phyloP scores from a whole-genome alignment of 2,113 vertebrate genomes.

The Pyxicephalus adspersus region DNA sequence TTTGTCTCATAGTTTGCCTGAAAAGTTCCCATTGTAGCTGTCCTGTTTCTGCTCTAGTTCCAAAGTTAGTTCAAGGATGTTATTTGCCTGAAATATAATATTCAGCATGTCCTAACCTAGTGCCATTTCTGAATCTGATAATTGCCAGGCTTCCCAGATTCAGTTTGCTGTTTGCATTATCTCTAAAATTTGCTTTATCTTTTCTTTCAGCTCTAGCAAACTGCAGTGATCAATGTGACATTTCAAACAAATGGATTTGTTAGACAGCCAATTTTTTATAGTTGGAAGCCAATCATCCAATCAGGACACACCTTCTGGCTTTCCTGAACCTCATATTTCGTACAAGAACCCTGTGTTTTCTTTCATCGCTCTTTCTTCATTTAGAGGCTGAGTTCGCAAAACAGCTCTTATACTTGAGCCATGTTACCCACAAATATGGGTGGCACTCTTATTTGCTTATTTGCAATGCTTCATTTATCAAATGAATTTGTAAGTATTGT shows the following conservation, averaged over 20 bases:
- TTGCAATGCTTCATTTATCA: neutral
- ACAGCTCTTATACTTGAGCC: neutral
- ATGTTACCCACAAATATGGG: neutral
- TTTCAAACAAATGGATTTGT: slow-evolving; percentile 18
- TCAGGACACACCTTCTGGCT: neutral
- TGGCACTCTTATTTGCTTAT: neutral
- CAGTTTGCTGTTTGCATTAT: no score
- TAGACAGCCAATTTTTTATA: slow-evolving; percentile 1
- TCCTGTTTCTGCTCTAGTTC: no score
- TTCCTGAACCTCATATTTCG: neutral
- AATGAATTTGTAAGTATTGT: neutral
- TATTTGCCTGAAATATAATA: no score
- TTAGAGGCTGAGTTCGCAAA: neutral
- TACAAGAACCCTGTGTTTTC: neutral
- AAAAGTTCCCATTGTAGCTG: no score
- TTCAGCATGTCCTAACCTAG: no score
- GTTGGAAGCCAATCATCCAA: neutral
- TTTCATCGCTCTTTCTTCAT: neutral
- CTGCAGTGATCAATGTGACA: neutral
- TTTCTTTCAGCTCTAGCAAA: neutral
- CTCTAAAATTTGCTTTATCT: slow-evolving; percentile 25
- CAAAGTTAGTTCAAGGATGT: no score
- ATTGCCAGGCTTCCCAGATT: no score
- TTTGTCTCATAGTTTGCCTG: no score
- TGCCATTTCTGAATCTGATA: no score